Evolutionary conservation across 1,140 invertebrate genomes (phyloP), one percentile per base, ranked within the genome.

Genomic region (Zaprionus inermis): DNA sequence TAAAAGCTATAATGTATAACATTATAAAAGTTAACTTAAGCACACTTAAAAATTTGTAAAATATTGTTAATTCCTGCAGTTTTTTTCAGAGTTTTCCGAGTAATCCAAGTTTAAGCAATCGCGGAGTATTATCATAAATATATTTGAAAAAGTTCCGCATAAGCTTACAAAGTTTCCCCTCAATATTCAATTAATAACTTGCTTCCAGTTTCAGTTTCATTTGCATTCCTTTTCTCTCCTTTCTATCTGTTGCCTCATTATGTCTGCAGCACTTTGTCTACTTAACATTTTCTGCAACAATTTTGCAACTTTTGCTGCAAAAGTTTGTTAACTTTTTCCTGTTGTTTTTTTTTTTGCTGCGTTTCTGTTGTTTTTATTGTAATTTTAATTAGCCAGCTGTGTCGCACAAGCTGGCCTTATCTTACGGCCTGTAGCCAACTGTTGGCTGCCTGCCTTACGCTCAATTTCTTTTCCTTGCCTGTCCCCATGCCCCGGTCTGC

Each of bases 331-430:
- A 74, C 76, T 77, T 86, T 78, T 71, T 78, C 5, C 24, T 28
- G 3, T 28, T 5, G 3, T 24, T 24, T 28, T 28, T 5, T 4
- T 28, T 28, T 28, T 28, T 4, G 1, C 24, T 28, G 24, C 24
- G 3, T 28, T 28, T 28, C 24, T 32, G 77, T 77, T 44, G 34
- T 34, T n/a, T n/a, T n/a, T 78, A 81, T 75, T 71, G 72, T 76
- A 82, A 78, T 89, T 88, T 88, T 88, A 88, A 88, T 88, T 88
- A 88, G 83, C 83, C 77, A 73, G 76, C 75, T 88, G 83, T 71
- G 63, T 72, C 46, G 66, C 38, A 9, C 44, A 20, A 49, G 7
- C 20, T 49, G 44, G 44, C 44, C 68, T 77, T 79, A 79, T 82
- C 80, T 59, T 60, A 44, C 55, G 60, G 55, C 32, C 44, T 65